These are phyloP conservation scores for Lacanobia wlatinum DNA, from an alignment of 2,888 invertebrate species.

Conservation along the genomic window DNA sequence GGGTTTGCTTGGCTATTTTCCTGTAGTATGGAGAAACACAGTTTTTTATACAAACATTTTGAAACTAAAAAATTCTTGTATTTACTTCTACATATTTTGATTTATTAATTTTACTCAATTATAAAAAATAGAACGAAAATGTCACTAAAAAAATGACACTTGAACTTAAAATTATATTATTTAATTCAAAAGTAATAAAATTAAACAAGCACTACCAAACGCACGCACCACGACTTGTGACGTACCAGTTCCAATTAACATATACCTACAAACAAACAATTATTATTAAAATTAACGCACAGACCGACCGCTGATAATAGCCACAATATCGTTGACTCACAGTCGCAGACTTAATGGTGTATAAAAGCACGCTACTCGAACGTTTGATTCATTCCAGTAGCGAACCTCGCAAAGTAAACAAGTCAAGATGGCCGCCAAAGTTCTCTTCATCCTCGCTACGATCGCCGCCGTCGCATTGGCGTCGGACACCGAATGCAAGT, in stretches of 20 bases:
- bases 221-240: neutral
- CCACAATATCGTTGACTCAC: conserved; percentile 36
- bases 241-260: conserved; percentile 29
- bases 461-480: conserved; percentile 37
- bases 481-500: conserved; percentile 54
- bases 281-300: conserved; percentile 34
- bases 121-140: neutral
- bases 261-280: conserved; percentile 42
- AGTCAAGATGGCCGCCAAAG: conserved; percentile 67
- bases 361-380: conserved; percentile 43
- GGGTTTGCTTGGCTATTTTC: neutral
- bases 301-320: conserved; percentile 9
- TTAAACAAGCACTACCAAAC: neutral
- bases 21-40: neutral
- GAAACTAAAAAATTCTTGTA: neutral
- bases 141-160: neutral
- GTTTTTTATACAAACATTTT: neutral
- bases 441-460: conserved; percentile 54
- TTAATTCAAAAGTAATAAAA: neutral
- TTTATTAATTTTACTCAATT: neutral
- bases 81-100: no score
- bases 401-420: conserved; percentile 25
- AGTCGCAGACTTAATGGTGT: conserved; percentile 8
- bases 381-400: conserved; percentile 57
- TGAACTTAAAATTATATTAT: neutral